phyloP scores from a whole-genome alignment of 2,888 invertebrate species.

The Eristalinus aeneus region DNA sequence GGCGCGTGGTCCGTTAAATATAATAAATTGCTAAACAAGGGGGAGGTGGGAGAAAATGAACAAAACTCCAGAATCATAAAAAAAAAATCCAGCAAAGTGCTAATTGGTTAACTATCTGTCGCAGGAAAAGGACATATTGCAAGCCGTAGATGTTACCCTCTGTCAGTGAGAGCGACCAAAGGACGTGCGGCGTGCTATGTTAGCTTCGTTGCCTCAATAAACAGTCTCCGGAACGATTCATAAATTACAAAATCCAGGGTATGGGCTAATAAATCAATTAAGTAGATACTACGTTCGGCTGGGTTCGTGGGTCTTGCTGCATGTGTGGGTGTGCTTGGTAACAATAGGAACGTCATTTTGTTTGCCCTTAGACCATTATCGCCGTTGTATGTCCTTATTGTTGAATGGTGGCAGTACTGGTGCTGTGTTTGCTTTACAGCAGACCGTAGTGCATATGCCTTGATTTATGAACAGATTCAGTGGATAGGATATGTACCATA shows the following conservation, averaged over 20 bases:
- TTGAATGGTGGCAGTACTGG: constrained; percentile 10
- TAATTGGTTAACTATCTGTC: constrained; percentile 66
- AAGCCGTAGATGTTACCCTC: constrained; percentile 15
- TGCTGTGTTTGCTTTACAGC: constrained; percentile 40
- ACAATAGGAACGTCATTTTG: constrained; percentile 67
- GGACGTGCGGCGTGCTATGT: neutral
- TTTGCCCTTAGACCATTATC: constrained; percentile 63
- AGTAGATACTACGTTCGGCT: constrained; percentile 26
- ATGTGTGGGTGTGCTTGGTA: neutral
- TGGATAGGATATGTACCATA: neutral
- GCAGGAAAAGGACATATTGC: constrained; percentile 57
- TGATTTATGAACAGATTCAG: constrained; percentile 46
- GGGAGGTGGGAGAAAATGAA: neutral
- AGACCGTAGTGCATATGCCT: constrained; percentile 37
- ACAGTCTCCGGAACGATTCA: constrained; percentile 57
- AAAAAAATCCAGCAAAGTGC: constrained; percentile 59
- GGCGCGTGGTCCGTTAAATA: constrained; percentile 58
- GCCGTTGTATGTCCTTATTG: constrained; percentile 50
- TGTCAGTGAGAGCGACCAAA: neutral
- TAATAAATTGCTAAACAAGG: constrained; percentile 39
- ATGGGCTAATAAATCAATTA: constrained; percentile 68
- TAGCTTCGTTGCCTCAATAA: constrained; percentile 19
- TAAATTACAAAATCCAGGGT: constrained; percentile 66
- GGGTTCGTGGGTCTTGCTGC: neutral
- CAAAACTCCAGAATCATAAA: constrained; percentile 49